phyloP scores from a whole-genome alignment of 64 coral and sea anemone genomes.

The Montipora efflorescens region DNA sequence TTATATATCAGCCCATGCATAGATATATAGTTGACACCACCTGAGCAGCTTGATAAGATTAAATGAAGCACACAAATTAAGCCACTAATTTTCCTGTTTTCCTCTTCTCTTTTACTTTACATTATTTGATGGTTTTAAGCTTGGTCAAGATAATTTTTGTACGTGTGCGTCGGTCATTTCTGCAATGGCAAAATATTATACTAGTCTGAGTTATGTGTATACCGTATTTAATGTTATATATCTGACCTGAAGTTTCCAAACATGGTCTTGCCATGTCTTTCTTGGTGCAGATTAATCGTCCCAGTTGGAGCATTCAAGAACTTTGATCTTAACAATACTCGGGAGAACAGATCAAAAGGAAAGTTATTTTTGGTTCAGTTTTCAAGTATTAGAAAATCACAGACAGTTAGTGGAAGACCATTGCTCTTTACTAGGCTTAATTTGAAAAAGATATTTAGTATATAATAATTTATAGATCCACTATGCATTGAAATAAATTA shows the following conservation, averaged over 20 bases:
- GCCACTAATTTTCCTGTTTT: constrained; percentile 11
- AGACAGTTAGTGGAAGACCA: constrained; percentile 24
- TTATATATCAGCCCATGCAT: constrained; percentile 33
- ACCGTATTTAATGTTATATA: constrained; percentile 26
- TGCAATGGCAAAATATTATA: constrained; percentile 39
- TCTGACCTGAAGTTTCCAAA: constrained; percentile 29
- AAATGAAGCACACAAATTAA: constrained; percentile 26
- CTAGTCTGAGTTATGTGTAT: constrained; percentile 24
- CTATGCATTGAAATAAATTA: neutral
- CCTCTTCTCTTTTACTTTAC: constrained; percentile 9
- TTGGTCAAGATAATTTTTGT: constrained; percentile 21
- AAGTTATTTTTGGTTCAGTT: constrained; percentile 29
- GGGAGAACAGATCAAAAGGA: constrained; percentile 24
- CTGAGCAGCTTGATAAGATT: constrained; percentile 25
- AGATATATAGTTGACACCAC: constrained; percentile 21
- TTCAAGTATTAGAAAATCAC: constrained; percentile 29
- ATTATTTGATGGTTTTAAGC: constrained; percentile 34
- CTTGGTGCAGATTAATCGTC: constrained; percentile 20
- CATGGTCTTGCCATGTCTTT: constrained; percentile 36
- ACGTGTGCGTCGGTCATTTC: constrained; percentile 18
- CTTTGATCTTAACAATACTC: constrained; percentile 20
- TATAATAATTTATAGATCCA: neutral
- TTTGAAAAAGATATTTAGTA: neutral
- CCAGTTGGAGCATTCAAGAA: constrained; percentile 39
- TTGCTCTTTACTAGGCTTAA: constrained; percentile 20